Evolutionary conservation across 2,888 invertebrate species (phyloP), one percentile per base, ranked within the genome.

Genomic region (Ophion slaviceki): DNA sequence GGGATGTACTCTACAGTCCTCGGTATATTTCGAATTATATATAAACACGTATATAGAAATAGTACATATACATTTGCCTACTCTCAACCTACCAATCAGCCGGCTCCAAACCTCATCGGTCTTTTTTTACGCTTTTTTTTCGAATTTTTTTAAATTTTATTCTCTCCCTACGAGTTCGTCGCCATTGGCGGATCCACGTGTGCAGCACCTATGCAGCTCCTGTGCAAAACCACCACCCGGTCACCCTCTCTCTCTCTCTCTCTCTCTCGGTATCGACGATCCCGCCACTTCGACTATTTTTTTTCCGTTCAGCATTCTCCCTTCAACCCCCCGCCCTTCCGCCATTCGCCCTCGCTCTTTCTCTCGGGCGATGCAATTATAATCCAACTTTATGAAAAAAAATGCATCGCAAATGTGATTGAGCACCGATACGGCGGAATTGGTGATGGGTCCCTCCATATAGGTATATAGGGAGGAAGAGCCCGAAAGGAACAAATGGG

Each of bases 381-480:
- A 93, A 93, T 93, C 93, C 93, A 93, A 93, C 93, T 93, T 93
- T 93, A 93, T 93, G 92, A 92, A 93, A 93, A 91, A 93, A 93
- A 93, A 93, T 93, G 93, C 93, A 93, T 93, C 92, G 92, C 93
- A 93, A 93, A 93, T 93, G 93, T 93, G 93, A 93, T 93, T 93
- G 93, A 93, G 93, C 92, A 92, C 92, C 93, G 93, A 93, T 93
- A 93, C 92, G 92, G 92, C 91, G 89, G 92, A 92, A 92, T 93
- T 93, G 92, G 82, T 80, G 87, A 85, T 84, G 87, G 84, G 71
- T 61, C 61, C 36, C 28, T 36, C 8, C 32, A 24, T 66, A 20
- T 80, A 67, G 67, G 17, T 28, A 7, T 59, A 40, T 24, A 28
- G 57, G 66, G 62, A 53, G 70, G 59, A 53, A 78, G 68, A 45